Evolutionary conservation across 2,888 invertebrate species (phyloP).

Genomic region (Nomada lathburiana): DNA sequence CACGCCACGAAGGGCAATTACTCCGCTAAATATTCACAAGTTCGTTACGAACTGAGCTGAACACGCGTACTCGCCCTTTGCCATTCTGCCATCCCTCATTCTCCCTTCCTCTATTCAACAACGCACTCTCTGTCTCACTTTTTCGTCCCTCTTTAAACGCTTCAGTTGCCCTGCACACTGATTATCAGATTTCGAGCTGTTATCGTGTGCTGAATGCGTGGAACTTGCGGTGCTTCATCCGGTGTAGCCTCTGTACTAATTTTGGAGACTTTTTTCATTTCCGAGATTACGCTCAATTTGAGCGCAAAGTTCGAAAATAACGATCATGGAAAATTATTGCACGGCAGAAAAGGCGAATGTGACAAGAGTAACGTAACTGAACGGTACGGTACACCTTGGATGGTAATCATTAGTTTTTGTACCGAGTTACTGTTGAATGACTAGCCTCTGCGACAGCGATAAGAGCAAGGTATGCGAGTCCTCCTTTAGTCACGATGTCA

Average conservation of each 20-base stretch:
- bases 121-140: too few relatives aligned
- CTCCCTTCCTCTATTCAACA: background rate
- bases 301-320: background rate
- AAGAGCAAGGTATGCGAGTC: too few relatives aligned
- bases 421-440: too few relatives aligned
- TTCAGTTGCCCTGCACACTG: background rate
- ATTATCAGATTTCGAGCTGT: background rate
- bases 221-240: slow-evolving; percentile 22
- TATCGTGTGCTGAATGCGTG: background rate
- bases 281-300: slow-evolving; percentile 7
- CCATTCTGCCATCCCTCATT: slow-evolving; percentile 21
- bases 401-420: too few relatives aligned
- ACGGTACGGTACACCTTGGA: background rate
- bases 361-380: background rate
- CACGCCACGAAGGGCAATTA: slow-evolving; percentile 81
- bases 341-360: too few relatives aligned
- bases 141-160: too few relatives aligned
- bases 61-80: slow-evolving; percentile 59
- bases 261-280: slow-evolving; percentile 5
- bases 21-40: slow-evolving; percentile 84
- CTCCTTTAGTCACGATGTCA: too few relatives aligned
- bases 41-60: slow-evolving; percentile 79
- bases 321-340: slow-evolving; percentile 1
- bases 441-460: too few relatives aligned
- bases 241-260: slow-evolving; percentile 10